Evolutionary conservation across 2,888 invertebrate species (phyloP).

Genomic region (Pycnomerus fuliginosus): DNA sequence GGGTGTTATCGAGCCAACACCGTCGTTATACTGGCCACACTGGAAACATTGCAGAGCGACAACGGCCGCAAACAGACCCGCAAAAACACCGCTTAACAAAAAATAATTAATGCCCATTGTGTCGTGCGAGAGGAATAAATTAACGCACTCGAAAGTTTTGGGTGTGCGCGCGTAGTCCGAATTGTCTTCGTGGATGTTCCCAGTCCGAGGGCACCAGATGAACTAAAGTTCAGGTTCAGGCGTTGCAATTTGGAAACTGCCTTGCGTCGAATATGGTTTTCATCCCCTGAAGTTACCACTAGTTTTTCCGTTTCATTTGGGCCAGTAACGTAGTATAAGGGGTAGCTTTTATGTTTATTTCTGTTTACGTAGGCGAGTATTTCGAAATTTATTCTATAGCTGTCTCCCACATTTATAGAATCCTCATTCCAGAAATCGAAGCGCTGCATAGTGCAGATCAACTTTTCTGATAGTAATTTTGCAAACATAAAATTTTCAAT

Average conservation of each 20-base stretch:
- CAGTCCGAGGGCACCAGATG: constrained; percentile 37
- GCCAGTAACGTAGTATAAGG: too few relatives aligned
- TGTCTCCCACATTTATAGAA: too few relatives aligned
- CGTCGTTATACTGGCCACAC: constrained; percentile 83
- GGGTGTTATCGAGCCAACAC: constrained; percentile 82
- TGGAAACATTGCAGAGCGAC: constrained; percentile 68
- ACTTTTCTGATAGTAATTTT: too few relatives aligned
- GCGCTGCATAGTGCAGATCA: too few relatives aligned
- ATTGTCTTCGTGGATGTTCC: constrained; percentile 26
- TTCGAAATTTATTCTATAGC: too few relatives aligned
- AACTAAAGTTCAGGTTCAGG: constrained; percentile 36
- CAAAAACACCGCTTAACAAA: constrained; percentile 24
- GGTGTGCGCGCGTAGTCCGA: not conserved
- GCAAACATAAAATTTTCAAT: too few relatives aligned
- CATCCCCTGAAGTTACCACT: constrained; percentile 11
- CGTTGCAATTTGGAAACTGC: constrained; percentile 17
- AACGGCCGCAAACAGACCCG: constrained; percentile 37
- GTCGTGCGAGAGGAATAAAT: not conserved
- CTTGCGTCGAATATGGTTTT: constrained; percentile 21
- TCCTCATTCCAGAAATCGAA: too few relatives aligned
- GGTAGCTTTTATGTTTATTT: too few relatives aligned
- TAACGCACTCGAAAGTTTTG: not conserved
- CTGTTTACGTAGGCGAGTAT: too few relatives aligned
- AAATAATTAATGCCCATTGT: constrained; percentile 25
- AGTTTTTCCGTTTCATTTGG: constrained; percentile 23